Evolutionary conservation across 2,888 invertebrate genomes (phyloP), one percentile per base, ranked within the genome.

Genomic region (Orthonevra nobilis): DNA sequence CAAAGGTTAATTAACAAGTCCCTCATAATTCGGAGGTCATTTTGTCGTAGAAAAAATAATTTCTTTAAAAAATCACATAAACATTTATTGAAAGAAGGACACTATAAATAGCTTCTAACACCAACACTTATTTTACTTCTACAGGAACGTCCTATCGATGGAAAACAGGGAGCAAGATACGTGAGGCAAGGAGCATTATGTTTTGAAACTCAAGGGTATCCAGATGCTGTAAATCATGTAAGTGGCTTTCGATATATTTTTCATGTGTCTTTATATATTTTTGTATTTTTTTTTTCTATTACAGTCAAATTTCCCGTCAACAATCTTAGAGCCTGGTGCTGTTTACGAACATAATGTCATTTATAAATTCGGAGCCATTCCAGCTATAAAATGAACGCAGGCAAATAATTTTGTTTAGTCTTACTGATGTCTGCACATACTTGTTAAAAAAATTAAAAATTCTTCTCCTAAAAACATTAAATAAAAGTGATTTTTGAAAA

Each of bases 201-300:
- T 85, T 89, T 97, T 56, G 97, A 97, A 90, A 95, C 97, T 0
- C 97, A 98, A 89, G 95, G 96, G 86, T 97, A 93, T 89, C 97
- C 98, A 0, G 95, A 98, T 89, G 95, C 97, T 7, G 90, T 95
- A 0, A 96, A 97, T 88, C 93, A 95, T 86, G 94, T 94, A 88
- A 91, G 91, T 87, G 77, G 5, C 5, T 4, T 4, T 4, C 5
- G 23, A 3, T 4, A 23, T 23, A 23, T 3, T 23, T 3, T 23
- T 23, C 23, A 4, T 4, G 23, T 23, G 23, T 4, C 3, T 3
- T 17, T 17, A 12, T 7, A 10, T 46, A 44, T 28, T 28, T 38
- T 28, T 81, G 48, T 40, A 23, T 50, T 23, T 75, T 81, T 83
- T 92, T 92, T 54, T 90, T 38, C 28, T 19, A n/a, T n/a, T n/a